Conservation (phyloP, 2,113 vertebrate species). For the Strix uralensis region DNA sequence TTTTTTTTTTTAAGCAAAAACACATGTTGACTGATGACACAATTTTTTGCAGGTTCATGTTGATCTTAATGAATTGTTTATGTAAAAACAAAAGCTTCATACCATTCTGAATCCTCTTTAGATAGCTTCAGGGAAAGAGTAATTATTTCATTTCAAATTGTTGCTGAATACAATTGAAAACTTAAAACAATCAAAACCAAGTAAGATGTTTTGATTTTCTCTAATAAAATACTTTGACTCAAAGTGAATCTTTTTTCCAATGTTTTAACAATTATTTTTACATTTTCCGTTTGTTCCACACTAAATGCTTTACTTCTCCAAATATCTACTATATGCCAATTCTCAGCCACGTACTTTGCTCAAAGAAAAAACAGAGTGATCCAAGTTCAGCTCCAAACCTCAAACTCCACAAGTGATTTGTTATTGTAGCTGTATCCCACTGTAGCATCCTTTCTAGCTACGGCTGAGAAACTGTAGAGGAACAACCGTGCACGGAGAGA, state of each 20-base stretch:
- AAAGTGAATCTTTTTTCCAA: neutral
- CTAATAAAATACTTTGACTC: neutral
- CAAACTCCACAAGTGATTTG: neutral
- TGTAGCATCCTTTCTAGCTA: neutral
- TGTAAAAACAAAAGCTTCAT: slow-evolving; percentile 62
- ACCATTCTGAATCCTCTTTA: neutral
- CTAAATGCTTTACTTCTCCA: neutral
- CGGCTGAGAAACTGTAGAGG: neutral
- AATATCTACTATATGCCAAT: neutral
- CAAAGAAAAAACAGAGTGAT: neutral
- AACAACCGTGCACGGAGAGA: neutral
- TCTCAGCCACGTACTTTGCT: neutral
- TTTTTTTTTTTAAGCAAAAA: slow-evolving; percentile 4
- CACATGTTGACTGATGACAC: slow-evolving; percentile 33
- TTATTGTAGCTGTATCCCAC: neutral
- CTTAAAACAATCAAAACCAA: neutral
- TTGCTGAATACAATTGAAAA: neutral
- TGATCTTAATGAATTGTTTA: slow-evolving; percentile 63
- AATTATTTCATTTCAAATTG: slow-evolving; percentile 29
- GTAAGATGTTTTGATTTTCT: neutral
- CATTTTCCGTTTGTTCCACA: neutral
- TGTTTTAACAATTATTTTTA: neutral
- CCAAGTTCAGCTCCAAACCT: neutral
- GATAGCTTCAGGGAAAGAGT: slow-evolving; percentile 11
- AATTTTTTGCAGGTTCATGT: slow-evolving; percentile 28